Conservation (phyloP, 37 sponge, comb jelly and placozoan genomes). For the Theonella swinhoei region DNA sequence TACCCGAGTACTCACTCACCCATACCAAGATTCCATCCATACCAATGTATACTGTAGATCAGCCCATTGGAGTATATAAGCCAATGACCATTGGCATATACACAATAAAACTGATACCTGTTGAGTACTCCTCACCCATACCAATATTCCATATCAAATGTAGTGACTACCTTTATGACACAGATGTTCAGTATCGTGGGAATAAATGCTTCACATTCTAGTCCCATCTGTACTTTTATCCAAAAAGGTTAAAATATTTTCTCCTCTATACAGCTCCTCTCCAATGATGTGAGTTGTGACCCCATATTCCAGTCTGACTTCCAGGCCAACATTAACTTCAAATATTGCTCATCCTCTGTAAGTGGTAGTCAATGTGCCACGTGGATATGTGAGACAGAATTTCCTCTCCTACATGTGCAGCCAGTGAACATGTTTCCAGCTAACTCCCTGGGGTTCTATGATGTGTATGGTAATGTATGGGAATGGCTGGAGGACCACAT, state of each 20-base stretch:
- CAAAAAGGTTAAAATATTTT: background rate
- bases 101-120: too few species aligned
- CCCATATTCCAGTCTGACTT: background rate
- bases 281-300: slow-evolving; percentile 33
- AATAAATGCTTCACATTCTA: too few species aligned
- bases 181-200: too few species aligned
- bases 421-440: slow-evolving; percentile 74
- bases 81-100: too few species aligned
- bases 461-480: slow-evolving; percentile 87
- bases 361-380: background rate
- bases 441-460: slow-evolving; percentile 69
- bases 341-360: slow-evolving; percentile 75
- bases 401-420: slow-evolving; percentile 16
- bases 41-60: too few species aligned
- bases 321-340: slow-evolving; percentile 50
- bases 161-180: too few species aligned
- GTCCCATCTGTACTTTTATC: background rate
- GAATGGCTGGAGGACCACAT: slow-evolving; percentile 86
- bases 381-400: background rate
- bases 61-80: too few species aligned
- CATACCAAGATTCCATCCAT: too few species aligned
- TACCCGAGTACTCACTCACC: too few species aligned
- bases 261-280: slow-evolving; percentile 5
- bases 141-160: too few species aligned
- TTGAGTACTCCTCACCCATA: too few species aligned